Percentiles rank a stretch among this genome's conserved stretches.
These are phyloP conservation scores for Aphrocallistes beatrix DNA, from an alignment of 37 sponge, comb jelly and placozoan species.

Conservation along the genomic window DNA sequence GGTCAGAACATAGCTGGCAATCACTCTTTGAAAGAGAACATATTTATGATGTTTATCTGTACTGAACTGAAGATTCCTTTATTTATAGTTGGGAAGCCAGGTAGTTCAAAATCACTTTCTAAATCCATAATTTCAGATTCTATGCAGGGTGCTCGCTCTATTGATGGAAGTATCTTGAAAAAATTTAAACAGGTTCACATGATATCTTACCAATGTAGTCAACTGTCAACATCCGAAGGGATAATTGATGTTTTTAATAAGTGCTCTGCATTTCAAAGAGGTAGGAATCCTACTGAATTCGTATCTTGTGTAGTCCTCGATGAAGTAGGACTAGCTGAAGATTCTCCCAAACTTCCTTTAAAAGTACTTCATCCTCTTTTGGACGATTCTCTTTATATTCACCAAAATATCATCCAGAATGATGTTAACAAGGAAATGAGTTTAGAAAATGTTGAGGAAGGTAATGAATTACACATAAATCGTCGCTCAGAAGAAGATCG, in stretches of 20 bases:
- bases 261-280: conserved; percentile 40
- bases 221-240: conserved; percentile 61
- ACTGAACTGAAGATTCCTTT: conserved; percentile 73
- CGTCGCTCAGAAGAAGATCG: conserved; percentile 27
- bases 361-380: conserved; percentile 83
- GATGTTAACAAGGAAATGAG: too few species aligned
- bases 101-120: conserved; percentile 78
- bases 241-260: conserved; percentile 57
- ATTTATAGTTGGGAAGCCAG: conserved; percentile 81
- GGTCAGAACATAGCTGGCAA: conserved; percentile 61
- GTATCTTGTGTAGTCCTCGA: conserved; percentile 76
- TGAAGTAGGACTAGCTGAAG: conserved; percentile 88
- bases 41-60: conserved; percentile 85
- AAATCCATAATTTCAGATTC: conserved; percentile 52
- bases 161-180: too few species aligned
- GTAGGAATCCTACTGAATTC: conserved; percentile 29
- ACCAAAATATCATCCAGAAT: too few species aligned
- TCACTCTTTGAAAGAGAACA: conserved; percentile 77
- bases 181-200: conserved; percentile 40
- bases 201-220: conserved; percentile 76
- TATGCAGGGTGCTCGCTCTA: conserved; percentile 72
- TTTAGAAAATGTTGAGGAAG: too few species aligned
- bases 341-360: conserved; percentile 73
- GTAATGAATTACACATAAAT: too few species aligned
- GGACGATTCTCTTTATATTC: too few species aligned